Percentiles rank a stretch among this genome's conserved stretches.
Conservation (phyloP, 2,113 vertebrate genomes). For the Callaeas wilsoni region DNA sequence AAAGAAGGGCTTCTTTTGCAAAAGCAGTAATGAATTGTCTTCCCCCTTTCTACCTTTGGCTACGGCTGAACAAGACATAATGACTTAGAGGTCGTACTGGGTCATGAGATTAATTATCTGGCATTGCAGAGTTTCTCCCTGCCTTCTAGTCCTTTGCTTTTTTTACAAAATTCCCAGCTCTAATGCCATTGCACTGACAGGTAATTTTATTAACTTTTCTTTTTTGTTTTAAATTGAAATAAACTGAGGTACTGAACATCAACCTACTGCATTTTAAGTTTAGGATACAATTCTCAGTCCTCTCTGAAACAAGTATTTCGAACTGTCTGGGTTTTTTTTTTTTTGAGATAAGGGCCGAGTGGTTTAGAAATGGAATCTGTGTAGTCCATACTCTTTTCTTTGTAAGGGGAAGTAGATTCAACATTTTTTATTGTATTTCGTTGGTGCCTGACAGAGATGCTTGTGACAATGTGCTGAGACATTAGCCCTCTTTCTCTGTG, state of each 20-base stretch:
- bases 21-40: background rate
- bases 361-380: background rate
- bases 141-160: background rate
- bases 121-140: background rate
- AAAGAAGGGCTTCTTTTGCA: background rate
- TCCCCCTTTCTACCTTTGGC: background rate
- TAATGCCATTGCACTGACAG: background rate
- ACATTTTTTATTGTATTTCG: background rate
- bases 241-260: background rate
- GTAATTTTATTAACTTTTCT: background rate
- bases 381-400: background rate
- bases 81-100: background rate
- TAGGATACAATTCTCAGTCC: background rate
- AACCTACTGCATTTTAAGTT: background rate
- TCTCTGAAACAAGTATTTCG: background rate
- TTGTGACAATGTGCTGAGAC: background rate
- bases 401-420: background rate
- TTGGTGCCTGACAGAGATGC: background rate
- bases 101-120: background rate
- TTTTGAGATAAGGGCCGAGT: accelerated
- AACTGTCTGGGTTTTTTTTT: accelerated
- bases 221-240: background rate
- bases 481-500: background rate
- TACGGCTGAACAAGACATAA: background rate
- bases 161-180: background rate